Percentiles rank a stretch among this genome's conserved stretches.
Conservation (phyloP, 1,140 invertebrate species). For the Paraescarpia echinospica region DNA sequence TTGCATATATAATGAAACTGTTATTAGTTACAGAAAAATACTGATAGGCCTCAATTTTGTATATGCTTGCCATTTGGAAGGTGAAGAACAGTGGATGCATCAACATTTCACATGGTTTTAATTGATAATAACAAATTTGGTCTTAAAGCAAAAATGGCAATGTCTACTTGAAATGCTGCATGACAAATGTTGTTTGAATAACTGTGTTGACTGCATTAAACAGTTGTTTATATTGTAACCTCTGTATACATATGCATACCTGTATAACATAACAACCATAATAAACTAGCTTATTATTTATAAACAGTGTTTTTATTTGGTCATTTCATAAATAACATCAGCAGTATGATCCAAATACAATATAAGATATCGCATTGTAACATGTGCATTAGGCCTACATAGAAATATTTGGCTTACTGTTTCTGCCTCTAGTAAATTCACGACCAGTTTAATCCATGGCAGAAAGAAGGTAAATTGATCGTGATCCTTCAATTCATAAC, state of each 20-base stretch:
- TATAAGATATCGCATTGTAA: not conserved
- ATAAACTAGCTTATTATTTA: constrained; percentile 7
- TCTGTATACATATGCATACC: not conserved
- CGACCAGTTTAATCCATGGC: too few species aligned
- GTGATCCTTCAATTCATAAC: too few species aligned
- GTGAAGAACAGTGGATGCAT: not conserved
- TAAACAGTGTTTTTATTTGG: not conserved
- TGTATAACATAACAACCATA: not conserved
- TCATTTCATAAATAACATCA: not conserved
- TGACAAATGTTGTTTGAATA: not conserved
- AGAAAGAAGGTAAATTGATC: too few species aligned
- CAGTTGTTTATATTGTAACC: not conserved
- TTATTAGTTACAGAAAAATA: too few species aligned
- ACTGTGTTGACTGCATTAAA: not conserved
- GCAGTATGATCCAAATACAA: not conserved
- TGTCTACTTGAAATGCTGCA: not conserved
- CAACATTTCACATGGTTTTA: not conserved
- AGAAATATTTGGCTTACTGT: too few species aligned
- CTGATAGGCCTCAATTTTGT: too few species aligned
- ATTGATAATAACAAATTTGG: not conserved
- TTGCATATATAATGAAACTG: too few species aligned
- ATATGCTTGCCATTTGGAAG: not conserved
- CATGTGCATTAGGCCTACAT: not conserved
- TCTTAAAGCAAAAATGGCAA: not conserved
- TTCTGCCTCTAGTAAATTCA: too few species aligned